phyloP scores from a whole-genome alignment of 2,888 invertebrate species.

The Unio delphinus region DNA sequence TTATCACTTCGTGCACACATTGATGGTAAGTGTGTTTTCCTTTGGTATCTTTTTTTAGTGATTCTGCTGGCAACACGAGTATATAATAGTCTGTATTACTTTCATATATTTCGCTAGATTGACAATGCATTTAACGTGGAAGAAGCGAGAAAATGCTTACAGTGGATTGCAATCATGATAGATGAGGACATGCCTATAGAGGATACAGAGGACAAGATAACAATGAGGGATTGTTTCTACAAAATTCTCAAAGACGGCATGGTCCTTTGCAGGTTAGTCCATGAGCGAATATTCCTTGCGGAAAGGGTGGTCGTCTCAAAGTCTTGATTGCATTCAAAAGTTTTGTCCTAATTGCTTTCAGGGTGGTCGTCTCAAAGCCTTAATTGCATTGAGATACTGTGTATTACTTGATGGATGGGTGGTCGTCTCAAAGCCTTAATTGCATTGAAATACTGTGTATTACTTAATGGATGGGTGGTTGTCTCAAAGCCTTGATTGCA shows the following conservation, averaged over 20 bases:
- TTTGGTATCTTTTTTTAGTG: no score
- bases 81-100: no score
- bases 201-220: conserved; percentile 36
- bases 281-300: not conserved
- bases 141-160: conserved; percentile 89
- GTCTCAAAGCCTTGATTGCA: not conserved
- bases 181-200: conserved; percentile 75
- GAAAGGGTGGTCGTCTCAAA: not conserved
- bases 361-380: not conserved
- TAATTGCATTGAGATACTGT: not conserved
- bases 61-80: no score
- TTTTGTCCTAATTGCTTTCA: not conserved
- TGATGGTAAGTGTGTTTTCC: no score
- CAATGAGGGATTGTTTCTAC: conserved; percentile 92
- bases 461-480: not conserved
- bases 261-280: conserved; percentile 84
- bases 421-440: not conserved
- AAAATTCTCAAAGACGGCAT: conserved; percentile 90
- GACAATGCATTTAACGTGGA: conserved; percentile 97
- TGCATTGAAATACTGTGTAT: not conserved
- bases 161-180: conserved; percentile 92
- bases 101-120: conserved; percentile 78
- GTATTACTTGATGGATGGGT: not conserved
- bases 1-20: no score
- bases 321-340: not conserved